phyloP scores from a whole-genome alignment of 30 jellyfish, hydroid and myxozoan species.

The Catostylus mosaicus region DNA sequence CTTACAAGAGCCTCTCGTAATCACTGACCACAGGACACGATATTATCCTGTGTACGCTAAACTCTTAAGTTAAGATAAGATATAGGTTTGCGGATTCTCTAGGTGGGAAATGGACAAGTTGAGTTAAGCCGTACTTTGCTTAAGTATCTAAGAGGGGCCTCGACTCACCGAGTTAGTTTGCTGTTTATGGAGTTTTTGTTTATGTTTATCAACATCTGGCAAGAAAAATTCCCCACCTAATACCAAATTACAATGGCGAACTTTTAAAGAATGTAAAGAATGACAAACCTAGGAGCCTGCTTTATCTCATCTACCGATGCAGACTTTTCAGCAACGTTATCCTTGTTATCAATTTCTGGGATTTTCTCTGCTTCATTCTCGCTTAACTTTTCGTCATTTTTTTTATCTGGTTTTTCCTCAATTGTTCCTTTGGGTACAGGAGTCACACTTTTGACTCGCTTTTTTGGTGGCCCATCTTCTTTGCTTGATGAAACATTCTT shows the following conservation, averaged over 20 bases:
- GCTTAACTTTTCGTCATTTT: not conserved
- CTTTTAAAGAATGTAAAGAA: not conserved
- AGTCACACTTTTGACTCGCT: constrained; percentile 62
- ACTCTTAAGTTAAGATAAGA: no score
- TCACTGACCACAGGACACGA: no score
- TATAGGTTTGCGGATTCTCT: no score
- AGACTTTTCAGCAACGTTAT: constrained; percentile 11
- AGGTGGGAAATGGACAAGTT: no score
- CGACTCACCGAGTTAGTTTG: no score
- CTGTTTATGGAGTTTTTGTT: no score
- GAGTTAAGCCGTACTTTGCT: no score
- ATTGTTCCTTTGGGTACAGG: constrained; percentile 44
- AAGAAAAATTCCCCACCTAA: no score
- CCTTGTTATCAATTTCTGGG: constrained; percentile 9
- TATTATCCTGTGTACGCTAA: no score
- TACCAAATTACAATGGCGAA: not conserved
- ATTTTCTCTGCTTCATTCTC: constrained; percentile 31
- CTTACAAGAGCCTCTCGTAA: no score
- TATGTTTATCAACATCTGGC: no score
- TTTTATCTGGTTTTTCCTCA: constrained; percentile 26
- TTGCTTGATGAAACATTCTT: constrained; percentile 55
- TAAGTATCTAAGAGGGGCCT: no score
- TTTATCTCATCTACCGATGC: constrained; percentile 24
- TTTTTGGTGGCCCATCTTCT: constrained; percentile 75
- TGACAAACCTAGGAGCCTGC: not conserved